Conservation (phyloP, 2,113 vertebrate species). For the Dascyllus trimaculatus region DNA sequence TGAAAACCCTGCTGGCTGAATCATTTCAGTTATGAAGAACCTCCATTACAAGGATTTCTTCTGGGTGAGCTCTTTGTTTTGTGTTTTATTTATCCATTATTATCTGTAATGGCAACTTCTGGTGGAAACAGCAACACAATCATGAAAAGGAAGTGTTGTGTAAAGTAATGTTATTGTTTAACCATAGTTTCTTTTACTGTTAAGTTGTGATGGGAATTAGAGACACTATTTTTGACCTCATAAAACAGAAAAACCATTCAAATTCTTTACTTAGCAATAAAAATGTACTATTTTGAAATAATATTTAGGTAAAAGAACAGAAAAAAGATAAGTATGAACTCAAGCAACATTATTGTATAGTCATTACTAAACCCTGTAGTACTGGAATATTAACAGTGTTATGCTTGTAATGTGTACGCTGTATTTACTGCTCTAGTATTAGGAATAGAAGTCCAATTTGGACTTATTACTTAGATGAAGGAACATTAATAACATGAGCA, state of each 20-base stretch:
- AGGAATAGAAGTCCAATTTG: too few species aligned
- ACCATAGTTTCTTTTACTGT: background rate
- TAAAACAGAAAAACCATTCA: too few species aligned
- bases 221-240: background rate
- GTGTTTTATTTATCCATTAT: background rate
- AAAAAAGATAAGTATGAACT: background rate
- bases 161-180: background rate
- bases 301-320: background rate
- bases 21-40: conserved; percentile 83
- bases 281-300: too few species aligned
- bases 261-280: too few species aligned
- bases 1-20: background rate
- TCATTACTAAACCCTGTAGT: too few species aligned
- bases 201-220: background rate
- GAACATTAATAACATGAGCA: too few species aligned
- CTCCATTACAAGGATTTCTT: conserved; percentile 91
- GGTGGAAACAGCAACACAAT: background rate
- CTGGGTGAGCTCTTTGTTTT: conserved; percentile 85
- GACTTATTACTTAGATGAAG: too few species aligned
- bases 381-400: too few species aligned
- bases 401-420: too few species aligned
- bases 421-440: too few species aligned
- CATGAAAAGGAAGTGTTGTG: background rate
- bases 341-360: background rate
- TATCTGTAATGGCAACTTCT: background rate